Conservation (phyloP, 1,140 invertebrate genomes). For the Zaprionus tsacasi region DNA sequence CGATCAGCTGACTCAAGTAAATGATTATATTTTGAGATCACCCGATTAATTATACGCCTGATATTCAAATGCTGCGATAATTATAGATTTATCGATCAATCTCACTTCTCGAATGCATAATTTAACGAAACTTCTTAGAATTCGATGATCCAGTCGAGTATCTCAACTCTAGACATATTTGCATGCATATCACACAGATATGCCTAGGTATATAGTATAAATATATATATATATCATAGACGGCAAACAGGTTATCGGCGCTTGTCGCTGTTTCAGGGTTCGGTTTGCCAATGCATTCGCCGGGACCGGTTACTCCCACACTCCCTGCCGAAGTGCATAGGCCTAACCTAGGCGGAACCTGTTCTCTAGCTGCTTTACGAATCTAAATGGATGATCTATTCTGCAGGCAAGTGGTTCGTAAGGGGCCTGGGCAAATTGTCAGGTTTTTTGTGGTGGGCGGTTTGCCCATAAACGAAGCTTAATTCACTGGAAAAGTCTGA, state of each 20-base stretch:
- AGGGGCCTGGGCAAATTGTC: constrained; percentile 20
- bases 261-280: constrained; percentile 14
- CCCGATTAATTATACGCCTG: constrained; percentile 7
- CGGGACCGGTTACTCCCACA: background rate
- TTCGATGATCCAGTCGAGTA: constrained; percentile 1
- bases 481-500: constrained; percentile 34
- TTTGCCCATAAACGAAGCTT: constrained; percentile 39
- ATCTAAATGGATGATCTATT: constrained; percentile 36
- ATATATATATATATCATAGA: background rate
- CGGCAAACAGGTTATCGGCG: background rate
- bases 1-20: background rate
- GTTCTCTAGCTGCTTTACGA: constrained; percentile 27
- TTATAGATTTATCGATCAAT: constrained; percentile 15
- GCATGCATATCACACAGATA: background rate
- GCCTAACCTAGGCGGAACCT: constrained; percentile 1
- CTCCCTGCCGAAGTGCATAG: background rate
- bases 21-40: background rate
- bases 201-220: background rate
- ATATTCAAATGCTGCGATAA: constrained; percentile 7
- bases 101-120: constrained; percentile 21
- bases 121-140: constrained; percentile 13
- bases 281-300: background rate
- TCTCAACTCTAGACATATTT: constrained; percentile 3
- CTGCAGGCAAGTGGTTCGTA: constrained; percentile 17
- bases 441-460: constrained; percentile 38